A percentile compares a stretch with the other conserved stretches of the same genome.
Conservation (phyloP, 2,797 vertebrate genomes). For the Syngnathus acus region DNA sequence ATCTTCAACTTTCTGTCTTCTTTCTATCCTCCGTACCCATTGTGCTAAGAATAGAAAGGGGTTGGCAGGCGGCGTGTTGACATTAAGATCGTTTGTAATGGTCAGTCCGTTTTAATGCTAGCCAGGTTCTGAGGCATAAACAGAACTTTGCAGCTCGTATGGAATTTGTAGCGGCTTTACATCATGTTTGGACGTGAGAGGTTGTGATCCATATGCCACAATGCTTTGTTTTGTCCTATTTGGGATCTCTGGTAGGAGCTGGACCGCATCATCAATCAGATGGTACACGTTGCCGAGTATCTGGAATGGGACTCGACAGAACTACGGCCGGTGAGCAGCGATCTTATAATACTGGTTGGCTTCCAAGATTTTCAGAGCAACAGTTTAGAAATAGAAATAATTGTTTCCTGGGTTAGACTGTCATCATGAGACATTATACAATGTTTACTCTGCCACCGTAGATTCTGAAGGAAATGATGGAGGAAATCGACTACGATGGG, state of each 20-base stretch:
- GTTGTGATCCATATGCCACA: not conserved
- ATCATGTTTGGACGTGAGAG: not conserved
- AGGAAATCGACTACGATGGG: slow-evolving; percentile 84
- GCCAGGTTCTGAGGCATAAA: not conserved
- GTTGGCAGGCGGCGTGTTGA: slow-evolving; percentile 17
- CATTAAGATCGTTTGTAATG: slow-evolving; percentile 21
- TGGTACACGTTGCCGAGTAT: slow-evolving; percentile 91
- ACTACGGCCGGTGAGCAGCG: slow-evolving; percentile 79
- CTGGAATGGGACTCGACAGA: slow-evolving; percentile 93
- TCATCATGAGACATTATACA: not conserved
- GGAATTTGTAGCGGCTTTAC: not conserved
- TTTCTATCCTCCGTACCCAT: slow-evolving; percentile 7
- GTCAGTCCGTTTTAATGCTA: slow-evolving; percentile 11
- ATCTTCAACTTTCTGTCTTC: not conserved
- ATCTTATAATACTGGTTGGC: not conserved
- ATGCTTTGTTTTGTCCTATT: slow-evolving; percentile 1
- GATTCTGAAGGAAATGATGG: slow-evolving; percentile 93
- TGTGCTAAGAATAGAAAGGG: slow-evolving; percentile 20
- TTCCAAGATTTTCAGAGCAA: not conserved
- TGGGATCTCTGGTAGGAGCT: slow-evolving; percentile 69
- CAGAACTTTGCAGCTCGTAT: not conserved
- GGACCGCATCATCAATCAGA: slow-evolving; percentile 90
- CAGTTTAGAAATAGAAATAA: not conserved
- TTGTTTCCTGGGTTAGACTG: too few relatives aligned
- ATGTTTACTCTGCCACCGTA: slow-evolving; percentile 36